Evolutionary conservation across 2,113 vertebrate genomes (phyloP).

Genomic region (sheep (Ovis aries)): ARS-UI_Ramb_v3.0 NC_056070.1:60680501-60681000

Average conservation of each 20-base stretch:
- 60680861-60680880: neutral
- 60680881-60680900: neutral
- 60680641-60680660: neutral
- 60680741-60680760: neutral
- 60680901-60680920: neutral
- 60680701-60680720: neutral
- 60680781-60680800: neutral
- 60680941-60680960: neutral
- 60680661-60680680: neutral
- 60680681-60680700: neutral
- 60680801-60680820: neutral
- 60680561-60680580: neutral
- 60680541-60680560: neutral
- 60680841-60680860: too few species aligned
- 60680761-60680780: neutral
- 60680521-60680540: neutral
- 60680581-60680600: neutral
- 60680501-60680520: neutral
- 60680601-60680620: neutral
- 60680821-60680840: neutral
- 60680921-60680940: neutral
- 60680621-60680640: neutral
- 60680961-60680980: neutral
- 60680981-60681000: too few species aligned
- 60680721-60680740: neutral